These are phyloP conservation scores for Barypeithes pellucidus DNA, from an alignment of 2,888 invertebrate species.

Conservation along the genomic window DNA sequence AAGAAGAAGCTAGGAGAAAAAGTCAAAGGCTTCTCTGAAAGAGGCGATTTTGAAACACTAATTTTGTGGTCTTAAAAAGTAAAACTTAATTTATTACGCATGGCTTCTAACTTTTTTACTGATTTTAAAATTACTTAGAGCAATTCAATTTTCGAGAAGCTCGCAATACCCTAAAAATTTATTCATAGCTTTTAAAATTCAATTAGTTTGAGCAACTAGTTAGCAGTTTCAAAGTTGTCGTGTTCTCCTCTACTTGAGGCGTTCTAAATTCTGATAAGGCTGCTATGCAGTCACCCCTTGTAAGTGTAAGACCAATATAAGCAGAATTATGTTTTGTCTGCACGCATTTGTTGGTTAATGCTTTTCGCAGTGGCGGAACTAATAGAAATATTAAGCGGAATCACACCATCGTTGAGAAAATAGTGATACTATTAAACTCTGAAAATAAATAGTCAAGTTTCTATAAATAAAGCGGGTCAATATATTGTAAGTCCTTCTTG, in stretches of 20 bases:
- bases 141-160: conserved; percentile 15
- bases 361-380: conserved; percentile 7
- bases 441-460: too few relatives aligned
- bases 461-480: too few relatives aligned
- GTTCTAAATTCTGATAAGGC: conserved; percentile 20
- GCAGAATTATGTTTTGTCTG: conserved; percentile 29
- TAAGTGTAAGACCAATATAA: conserved; percentile 24
- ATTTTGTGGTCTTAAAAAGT: not conserved
- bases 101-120: conserved; percentile 14
- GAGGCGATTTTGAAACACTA: not conserved
- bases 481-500: too few relatives aligned
- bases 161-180: conserved; percentile 18
- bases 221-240: conserved; percentile 28
- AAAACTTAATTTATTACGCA: conserved; percentile 12
- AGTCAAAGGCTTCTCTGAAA: not conserved
- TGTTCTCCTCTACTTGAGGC: conserved; percentile 25
- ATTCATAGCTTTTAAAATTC: conserved; percentile 30
- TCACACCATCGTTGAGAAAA: too few relatives aligned
- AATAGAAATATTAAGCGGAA: too few relatives aligned
- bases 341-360: conserved; percentile 24
- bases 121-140: conserved; percentile 13
- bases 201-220: conserved; percentile 28
- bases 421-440: too few relatives aligned
- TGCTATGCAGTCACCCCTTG: conserved; percentile 16
- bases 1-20: too few relatives aligned